A percentile compares a stretch with the other conserved stretches of the same genome.
Conservation (phyloP, 2,888 invertebrate genomes). For the Phania funesta region DNA sequence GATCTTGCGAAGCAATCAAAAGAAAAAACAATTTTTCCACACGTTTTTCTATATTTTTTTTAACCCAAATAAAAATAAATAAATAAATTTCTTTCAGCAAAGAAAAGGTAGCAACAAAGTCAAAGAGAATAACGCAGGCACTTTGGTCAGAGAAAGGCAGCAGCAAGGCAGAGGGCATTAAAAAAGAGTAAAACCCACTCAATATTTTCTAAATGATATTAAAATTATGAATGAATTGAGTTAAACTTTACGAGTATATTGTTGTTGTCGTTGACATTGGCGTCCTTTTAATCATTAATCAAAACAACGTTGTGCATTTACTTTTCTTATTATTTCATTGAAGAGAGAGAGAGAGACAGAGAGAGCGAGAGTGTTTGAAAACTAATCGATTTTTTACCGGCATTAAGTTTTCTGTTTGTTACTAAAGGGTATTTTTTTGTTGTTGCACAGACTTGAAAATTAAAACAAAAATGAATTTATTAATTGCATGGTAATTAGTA, state of each 20-base stretch:
- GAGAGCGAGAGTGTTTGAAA: constrained; percentile 24
- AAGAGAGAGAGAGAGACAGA: too few relatives aligned
- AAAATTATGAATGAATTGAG: constrained; percentile 65
- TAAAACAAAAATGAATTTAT: too few relatives aligned
- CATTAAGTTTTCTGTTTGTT: constrained; percentile 5
- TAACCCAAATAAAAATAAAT: background rate
- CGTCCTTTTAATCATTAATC: constrained; percentile 26
- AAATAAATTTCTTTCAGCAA: background rate
- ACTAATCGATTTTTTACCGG: constrained; percentile 38
- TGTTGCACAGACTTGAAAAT: too few relatives aligned
- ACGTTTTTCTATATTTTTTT: constrained; percentile 6
- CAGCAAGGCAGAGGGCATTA: background rate
- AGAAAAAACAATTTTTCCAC: background rate
- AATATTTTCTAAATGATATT: constrained; percentile 25
- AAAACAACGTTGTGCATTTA: constrained; percentile 18
- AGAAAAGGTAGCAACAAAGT: background rate
- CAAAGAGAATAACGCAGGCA: constrained; percentile 7
- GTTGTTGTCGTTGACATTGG: background rate
- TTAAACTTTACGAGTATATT: constrained; percentile 13
- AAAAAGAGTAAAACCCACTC: constrained; percentile 13
- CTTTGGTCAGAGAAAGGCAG: background rate
- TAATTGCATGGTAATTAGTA: too few relatives aligned
- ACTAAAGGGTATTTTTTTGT: too few relatives aligned
- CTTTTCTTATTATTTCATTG: background rate
- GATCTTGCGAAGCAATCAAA: background rate